Evolutionary conservation across 2,888 invertebrate genomes (phyloP).

Genomic region (Lasiommata megera): DNA sequence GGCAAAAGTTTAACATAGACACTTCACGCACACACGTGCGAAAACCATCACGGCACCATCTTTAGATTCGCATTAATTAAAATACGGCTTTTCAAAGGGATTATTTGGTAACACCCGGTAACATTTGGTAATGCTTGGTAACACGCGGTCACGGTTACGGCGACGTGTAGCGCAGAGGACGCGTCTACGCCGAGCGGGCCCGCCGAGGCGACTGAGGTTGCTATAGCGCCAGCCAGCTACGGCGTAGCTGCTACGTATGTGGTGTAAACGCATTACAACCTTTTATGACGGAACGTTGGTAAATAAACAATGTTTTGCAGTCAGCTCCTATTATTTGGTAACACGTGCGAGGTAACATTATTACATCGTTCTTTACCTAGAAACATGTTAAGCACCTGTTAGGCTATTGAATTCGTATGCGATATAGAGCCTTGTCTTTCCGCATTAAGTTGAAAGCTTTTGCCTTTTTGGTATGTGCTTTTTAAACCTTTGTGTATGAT

Average conservation of each 20-base stretch:
- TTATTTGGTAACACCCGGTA: conserved; percentile 37
- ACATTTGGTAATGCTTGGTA: conserved; percentile 9
- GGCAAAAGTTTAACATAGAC: conserved; percentile 36
- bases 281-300: conserved; percentile 34
- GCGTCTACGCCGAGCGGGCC: conserved; percentile 65
- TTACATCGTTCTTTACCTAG: conserved; percentile 12
- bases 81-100: conserved; percentile 44
- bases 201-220: conserved; percentile 68
- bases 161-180: conserved; percentile 37
- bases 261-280: conserved; percentile 28
- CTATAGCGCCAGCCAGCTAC: conserved; percentile 72
- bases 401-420: conserved; percentile 10
- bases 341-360: conserved; percentile 17
- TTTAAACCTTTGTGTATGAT: background rate
- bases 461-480: background rate
- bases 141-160: conserved; percentile 23
- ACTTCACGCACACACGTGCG: conserved; percentile 37
- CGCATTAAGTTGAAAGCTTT: background rate
- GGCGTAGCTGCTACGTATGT: conserved; percentile 50
- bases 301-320: conserved; percentile 36
- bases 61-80: conserved; percentile 58
- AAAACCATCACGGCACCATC: conserved; percentile 32
- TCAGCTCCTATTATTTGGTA: conserved; percentile 17
- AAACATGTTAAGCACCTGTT: conserved; percentile 11
- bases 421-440: background rate